Evolutionary conservation across 2,797 vertebrate genomes (phyloP), one percentile per base, ranked within the genome.

Genomic region (Sphenodon punctatus): DNA sequence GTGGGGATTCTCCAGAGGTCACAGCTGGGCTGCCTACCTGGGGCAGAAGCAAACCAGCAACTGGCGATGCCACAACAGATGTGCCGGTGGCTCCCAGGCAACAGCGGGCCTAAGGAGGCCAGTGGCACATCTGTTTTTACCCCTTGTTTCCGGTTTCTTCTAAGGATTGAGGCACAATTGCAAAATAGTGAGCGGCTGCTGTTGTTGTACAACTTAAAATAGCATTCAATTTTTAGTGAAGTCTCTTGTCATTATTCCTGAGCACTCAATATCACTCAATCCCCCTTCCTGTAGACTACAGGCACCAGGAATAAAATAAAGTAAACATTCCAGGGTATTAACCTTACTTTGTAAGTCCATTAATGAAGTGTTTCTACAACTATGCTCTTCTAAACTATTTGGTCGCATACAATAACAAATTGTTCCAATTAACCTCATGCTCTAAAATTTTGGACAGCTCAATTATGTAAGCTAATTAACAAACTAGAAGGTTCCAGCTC

Each of bases 301-400:
- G 3, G 56, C 59, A 30, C 72, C 48, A 8, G 58, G 67, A 82
- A 60, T 4, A 3, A 74, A 58, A 71, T 2, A 6, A 72, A 82
- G 80, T 79, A 46, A 86, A 41, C 67, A 76, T 89, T 88, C 56
- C 16, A 5, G 73, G 72, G n/a, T 34, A 45, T 27, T 14, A 15
- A 46, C 38, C 19, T 36, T 59, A 71, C 76, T 51, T 75, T 67
- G 69, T 85, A 82, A 88, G 45, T 71, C 75, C 6, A 42, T 43
- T 17, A 67, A 22, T 61, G 58, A 63, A 75, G 75, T 60, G 79
- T 68, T 73, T 65, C n/a, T 17, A 2, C 63, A 2, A 77, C 84
- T 89, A 22, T 22, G 58, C 30, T 56, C 51, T 77, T 75, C 81
- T 49, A 59, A 84, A 65, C 27, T 15, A 53, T 39, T 27, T 61